phyloP scores from a whole-genome alignment of 2,888 invertebrate species.

The Apamea crenata region DNA sequence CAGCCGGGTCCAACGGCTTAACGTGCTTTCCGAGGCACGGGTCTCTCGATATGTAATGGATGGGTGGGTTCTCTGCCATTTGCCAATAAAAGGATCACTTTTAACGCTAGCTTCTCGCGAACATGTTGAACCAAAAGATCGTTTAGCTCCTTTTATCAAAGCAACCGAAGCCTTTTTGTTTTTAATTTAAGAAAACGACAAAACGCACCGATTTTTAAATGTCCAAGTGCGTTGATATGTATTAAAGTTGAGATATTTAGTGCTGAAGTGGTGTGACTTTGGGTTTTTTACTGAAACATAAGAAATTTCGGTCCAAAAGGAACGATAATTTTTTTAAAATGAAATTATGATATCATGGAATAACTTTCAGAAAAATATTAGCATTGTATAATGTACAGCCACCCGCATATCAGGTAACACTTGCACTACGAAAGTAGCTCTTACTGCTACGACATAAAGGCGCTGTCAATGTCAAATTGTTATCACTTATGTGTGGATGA shows the following conservation, averaged over 20 bases:
- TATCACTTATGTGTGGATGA: not conserved
- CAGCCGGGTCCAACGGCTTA: not conserved
- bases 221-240: constrained; percentile 66
- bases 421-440: not conserved
- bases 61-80: not conserved
- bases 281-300: not conserved
- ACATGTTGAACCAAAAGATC: not conserved
- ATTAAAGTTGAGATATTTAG: constrained; percentile 43
- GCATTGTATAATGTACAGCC: not conserved
- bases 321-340: not conserved
- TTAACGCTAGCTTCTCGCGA: not conserved
- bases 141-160: not conserved
- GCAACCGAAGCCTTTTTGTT: constrained; percentile 58
- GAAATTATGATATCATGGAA: not conserved
- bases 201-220: constrained; percentile 70
- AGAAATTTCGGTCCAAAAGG: not conserved
- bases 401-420: not conserved
- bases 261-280: not conserved
- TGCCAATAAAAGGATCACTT: not conserved
- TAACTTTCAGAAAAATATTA: not conserved
- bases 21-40: not conserved
- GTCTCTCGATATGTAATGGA: not conserved
- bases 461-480: not conserved
- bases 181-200: constrained; percentile 64
- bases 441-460: not conserved